These are phyloP conservation scores for Eupithecia subumbrata DNA, from an alignment of 2,888 invertebrate genomes.

Conservation along the genomic window DNA sequence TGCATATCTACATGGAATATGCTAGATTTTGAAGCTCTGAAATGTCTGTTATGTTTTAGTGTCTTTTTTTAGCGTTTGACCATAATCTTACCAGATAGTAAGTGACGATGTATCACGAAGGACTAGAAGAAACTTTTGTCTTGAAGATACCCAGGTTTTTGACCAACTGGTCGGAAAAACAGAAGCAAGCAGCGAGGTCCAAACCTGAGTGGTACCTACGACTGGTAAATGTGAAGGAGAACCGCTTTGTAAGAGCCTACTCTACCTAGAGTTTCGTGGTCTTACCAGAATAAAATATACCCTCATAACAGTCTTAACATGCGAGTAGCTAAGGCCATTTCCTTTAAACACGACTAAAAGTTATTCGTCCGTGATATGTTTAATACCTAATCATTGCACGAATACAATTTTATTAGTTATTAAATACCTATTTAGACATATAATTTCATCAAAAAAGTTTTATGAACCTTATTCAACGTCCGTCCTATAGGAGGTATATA, in stretches of 20 bases:
- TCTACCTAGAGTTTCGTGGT: not conserved
- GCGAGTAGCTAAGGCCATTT: not conserved
- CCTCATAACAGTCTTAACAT: not conserved
- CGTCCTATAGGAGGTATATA: too few relatives aligned
- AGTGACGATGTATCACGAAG: too few relatives aligned
- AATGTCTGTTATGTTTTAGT: not conserved
- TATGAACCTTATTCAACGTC: not conserved
- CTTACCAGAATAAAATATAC: not conserved
- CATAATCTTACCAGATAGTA: not conserved
- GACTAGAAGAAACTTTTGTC: too few relatives aligned
- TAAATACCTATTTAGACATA: not conserved
- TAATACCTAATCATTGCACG: not conserved
- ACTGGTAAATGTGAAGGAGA: not conserved
- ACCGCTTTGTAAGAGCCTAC: not conserved
- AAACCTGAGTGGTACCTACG: not conserved
- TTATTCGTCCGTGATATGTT: not conserved
- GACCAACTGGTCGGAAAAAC: not conserved
- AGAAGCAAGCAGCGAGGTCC: not conserved
- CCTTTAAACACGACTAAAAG: not conserved
- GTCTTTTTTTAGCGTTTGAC: not conserved
- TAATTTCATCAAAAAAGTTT: conserved; percentile 8
- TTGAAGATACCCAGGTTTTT: too few relatives aligned
- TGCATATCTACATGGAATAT: not conserved
- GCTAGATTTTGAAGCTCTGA: not conserved
- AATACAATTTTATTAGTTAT: not conserved